Evolutionary conservation across 1,140 invertebrate species (phyloP).

Genomic region (Lasioglossum albipes): DNA sequence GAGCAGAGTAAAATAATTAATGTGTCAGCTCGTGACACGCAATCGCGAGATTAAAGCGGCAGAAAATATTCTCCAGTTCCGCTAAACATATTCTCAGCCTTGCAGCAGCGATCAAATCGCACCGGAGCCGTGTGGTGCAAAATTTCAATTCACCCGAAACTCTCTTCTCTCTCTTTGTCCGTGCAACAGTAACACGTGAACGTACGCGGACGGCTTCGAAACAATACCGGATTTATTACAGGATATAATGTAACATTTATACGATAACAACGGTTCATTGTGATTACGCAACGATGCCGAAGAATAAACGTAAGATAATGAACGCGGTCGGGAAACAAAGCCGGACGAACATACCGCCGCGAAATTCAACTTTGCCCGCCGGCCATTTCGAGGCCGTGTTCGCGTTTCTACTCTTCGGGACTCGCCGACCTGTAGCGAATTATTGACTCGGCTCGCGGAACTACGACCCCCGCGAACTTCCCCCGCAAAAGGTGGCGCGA

Average conservation of each 20-base stretch:
- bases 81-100: too few species aligned
- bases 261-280: background rate
- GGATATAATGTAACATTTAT: background rate
- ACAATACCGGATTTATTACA: constrained; percentile 24
- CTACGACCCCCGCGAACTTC: constrained; percentile 31
- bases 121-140: too few species aligned
- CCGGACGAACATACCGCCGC: background rate
- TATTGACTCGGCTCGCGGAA: constrained; percentile 4
- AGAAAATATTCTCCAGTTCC: too few species aligned
- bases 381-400: background rate
- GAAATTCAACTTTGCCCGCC: background rate
- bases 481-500: constrained; percentile 33
- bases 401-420: background rate
- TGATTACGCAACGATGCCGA: background rate
- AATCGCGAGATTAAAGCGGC: too few species aligned
- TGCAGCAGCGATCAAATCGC: too few species aligned
- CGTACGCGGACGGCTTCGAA: background rate
- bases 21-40: too few species aligned
- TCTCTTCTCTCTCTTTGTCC: background rate
- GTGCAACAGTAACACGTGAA: background rate
- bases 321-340: background rate
- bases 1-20: too few species aligned
- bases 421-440: background rate
- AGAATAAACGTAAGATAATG: constrained; percentile 18
- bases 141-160: background rate